These are phyloP conservation scores for Sycophila sp. DNA, from an alignment of 1,140 invertebrate species.

Conservation along the genomic window DNA sequence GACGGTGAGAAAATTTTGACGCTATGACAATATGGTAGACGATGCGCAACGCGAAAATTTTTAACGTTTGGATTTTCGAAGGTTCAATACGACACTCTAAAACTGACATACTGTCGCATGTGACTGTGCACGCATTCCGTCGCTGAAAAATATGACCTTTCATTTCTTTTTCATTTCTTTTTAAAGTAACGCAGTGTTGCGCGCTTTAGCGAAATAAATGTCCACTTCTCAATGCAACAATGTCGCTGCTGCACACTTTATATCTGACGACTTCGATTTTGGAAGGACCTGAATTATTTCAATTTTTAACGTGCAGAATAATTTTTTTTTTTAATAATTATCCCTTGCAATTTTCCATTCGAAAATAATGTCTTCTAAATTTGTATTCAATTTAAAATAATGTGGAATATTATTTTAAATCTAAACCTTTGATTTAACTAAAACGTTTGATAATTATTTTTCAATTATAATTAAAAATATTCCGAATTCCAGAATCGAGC, in stretches of 20 bases:
- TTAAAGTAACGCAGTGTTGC: neutral
- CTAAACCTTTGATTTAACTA: no score
- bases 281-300: constrained; percentile 2
- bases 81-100: constrained; percentile 17
- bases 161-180: no score
- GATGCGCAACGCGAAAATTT: neutral
- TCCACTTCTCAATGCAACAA: constrained; percentile 32
- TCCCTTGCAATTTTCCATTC: no score
- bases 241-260: constrained; percentile 21
- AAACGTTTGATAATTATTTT: no score
- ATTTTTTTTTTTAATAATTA: neutral
- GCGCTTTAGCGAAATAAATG: neutral
- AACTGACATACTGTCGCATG: neutral
- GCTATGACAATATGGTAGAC: constrained; percentile 28
- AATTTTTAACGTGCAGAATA: neutral
- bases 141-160: neutral
- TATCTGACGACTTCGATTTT: neutral
- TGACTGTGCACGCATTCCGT: constrained; percentile 25
- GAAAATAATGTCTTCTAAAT: no score
- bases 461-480: no score
- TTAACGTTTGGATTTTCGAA: constrained; percentile 28
- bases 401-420: neutral
- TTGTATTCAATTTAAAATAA: neutral
- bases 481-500: neutral
- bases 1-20: constrained; percentile 11